These are phyloP conservation scores for Gambusia yucatana DNA, from an alignment of 2,797 vertebrate species.

Conservation along the genomic window DNA sequence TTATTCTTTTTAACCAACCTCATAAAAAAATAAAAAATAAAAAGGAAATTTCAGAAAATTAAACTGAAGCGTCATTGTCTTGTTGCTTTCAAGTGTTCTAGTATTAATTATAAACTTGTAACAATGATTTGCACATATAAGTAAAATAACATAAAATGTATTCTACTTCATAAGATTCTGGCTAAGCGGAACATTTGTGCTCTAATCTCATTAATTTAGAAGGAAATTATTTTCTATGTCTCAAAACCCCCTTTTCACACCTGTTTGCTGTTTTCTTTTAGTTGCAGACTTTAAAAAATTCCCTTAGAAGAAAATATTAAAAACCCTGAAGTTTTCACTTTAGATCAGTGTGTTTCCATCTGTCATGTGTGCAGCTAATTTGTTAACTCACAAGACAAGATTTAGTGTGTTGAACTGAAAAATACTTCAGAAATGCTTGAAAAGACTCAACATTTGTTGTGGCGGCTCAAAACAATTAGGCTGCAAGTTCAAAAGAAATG, in stretches of 20 bases:
- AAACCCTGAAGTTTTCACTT: slow-evolving; percentile 10
- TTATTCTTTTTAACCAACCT: neutral
- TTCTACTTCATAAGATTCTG: neutral
- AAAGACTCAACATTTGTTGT: slow-evolving; percentile 8
- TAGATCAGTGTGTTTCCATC: slow-evolving; percentile 26
- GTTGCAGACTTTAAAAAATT: slow-evolving; percentile 12
- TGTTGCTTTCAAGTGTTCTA: neutral
- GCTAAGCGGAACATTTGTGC: neutral
- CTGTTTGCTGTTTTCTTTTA: slow-evolving; percentile 21
- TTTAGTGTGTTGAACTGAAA: slow-evolving; percentile 18
- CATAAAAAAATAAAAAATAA: neutral
- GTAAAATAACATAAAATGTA: neutral
- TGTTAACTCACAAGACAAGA: slow-evolving; percentile 12
- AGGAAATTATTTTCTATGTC: neutral
- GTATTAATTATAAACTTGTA: neutral
- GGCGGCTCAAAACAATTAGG: slow-evolving; percentile 8
- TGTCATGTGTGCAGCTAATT: slow-evolving; percentile 2
- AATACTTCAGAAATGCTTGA: slow-evolving; percentile 14
- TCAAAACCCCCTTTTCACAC: neutral
- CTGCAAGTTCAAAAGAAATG: slow-evolving; percentile 16
- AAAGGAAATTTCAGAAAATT: neutral
- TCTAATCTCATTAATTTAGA: neutral
- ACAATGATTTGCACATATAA: neutral
- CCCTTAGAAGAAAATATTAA: slow-evolving; percentile 10
- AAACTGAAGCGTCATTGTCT: neutral